Evolutionary conservation across 1,140 invertebrate species (phyloP).

Genomic region (Littorina saxatilis): DNA sequence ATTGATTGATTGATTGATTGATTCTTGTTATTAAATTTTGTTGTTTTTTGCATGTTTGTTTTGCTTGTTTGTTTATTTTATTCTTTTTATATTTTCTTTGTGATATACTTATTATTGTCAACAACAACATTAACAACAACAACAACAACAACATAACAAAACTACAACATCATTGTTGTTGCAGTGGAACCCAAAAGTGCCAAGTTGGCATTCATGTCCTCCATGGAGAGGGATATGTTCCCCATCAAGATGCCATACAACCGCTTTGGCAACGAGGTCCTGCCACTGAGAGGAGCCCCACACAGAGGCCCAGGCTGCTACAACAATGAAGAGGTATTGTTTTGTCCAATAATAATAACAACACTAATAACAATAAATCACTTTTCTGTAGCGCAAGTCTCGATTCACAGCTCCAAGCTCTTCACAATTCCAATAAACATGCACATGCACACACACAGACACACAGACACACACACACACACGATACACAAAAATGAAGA

Average conservation of each 20-base stretch:
- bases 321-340: constrained; percentile 71
- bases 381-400: background rate
- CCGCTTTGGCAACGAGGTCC: constrained; percentile 72
- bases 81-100: background rate
- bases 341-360: background rate
- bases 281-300: constrained; percentile 67
- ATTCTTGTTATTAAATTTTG: too few species aligned
- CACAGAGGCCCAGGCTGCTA: constrained; percentile 71
- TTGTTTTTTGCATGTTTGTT: background rate
- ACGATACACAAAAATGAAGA: too few species aligned
- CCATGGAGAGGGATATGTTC: constrained; percentile 69
- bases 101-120: too few species aligned
- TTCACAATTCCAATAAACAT: too few species aligned
- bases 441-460: background rate
- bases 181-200: constrained; percentile 55
- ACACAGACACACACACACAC: background rate
- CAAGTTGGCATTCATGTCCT: constrained; percentile 70
- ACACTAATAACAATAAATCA: background rate
- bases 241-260: constrained; percentile 69
- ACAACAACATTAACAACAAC: too few species aligned
- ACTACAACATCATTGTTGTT: constrained; percentile 8
- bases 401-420: too few species aligned
- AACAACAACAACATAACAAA: too few species aligned
- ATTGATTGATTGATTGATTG: too few species aligned
- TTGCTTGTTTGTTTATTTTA: background rate